These are phyloP conservation scores for Lydus trimaculatus DNA, from an alignment of 2,888 invertebrate genomes.

Conservation along the genomic window DNA sequence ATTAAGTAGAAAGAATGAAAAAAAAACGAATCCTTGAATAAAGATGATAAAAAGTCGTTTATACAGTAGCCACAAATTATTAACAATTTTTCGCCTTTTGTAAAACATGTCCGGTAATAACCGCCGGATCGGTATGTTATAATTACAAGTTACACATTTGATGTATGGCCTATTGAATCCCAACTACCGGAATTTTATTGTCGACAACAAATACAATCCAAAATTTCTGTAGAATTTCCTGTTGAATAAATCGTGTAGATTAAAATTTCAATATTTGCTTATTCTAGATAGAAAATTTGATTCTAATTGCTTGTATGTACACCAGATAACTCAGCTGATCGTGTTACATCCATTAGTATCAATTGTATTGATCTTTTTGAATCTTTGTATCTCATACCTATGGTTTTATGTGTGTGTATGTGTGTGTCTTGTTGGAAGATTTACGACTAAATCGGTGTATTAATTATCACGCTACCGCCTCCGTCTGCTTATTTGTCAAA, in stretches of 20 bases:
- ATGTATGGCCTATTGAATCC: constrained; percentile 40
- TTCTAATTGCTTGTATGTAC: background rate
- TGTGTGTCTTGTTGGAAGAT: constrained; percentile 20
- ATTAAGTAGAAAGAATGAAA: background rate
- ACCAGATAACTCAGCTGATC: background rate
- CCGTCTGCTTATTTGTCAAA: constrained; percentile 39
- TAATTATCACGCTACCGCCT: constrained; percentile 40
- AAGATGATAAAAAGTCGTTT: background rate
- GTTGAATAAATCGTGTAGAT: background rate
- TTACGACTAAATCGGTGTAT: constrained; percentile 35
- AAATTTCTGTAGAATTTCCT: background rate
- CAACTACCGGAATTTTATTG: constrained; percentile 49
- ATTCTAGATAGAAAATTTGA: background rate
- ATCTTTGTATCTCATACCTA: too few species aligned
- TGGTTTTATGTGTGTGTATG: too few species aligned
- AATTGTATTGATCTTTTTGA: background rate
- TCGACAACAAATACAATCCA: constrained; percentile 20
- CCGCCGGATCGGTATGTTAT: constrained; percentile 36
- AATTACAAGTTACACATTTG: constrained; percentile 41
- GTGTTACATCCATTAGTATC: background rate
- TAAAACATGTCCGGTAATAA: constrained; percentile 19
- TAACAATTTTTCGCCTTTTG: constrained; percentile 14
- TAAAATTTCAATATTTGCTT: background rate
- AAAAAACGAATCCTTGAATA: background rate
- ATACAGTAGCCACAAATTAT: constrained; percentile 25